Percentiles rank a stretch among this genome's conserved stretches.
phyloP scores from a whole-genome alignment of 2,888 invertebrate species.

The Drosophila koepferae region DNA sequence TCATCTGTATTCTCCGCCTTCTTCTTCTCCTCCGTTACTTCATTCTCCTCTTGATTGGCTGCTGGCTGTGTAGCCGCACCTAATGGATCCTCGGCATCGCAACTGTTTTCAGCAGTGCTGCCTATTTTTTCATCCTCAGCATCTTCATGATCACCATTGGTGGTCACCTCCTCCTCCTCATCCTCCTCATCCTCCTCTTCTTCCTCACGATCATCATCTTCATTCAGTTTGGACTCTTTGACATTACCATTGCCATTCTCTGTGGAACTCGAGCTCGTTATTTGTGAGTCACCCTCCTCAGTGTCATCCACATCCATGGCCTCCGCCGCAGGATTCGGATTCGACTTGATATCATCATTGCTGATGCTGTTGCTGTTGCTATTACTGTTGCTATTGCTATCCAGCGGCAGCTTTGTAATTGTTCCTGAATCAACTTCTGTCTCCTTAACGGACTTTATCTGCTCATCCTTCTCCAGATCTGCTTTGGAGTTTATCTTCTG shows the following conservation, averaged over 20 bases:
- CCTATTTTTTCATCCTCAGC: constrained; percentile 74
- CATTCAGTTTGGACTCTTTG: constrained; percentile 52
- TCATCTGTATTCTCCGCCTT: constrained; percentile 40
- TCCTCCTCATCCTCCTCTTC: constrained; percentile 53
- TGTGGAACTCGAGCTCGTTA: constrained; percentile 81
- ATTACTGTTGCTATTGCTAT: constrained; percentile 41
- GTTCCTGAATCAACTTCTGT: constrained; percentile 63
- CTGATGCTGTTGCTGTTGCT: constrained; percentile 43
- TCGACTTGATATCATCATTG: constrained; percentile 63
- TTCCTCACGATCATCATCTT: constrained; percentile 60
- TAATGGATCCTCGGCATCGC: constrained; percentile 75
- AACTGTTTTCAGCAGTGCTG: constrained; percentile 72
- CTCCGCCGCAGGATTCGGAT: constrained; percentile 38
- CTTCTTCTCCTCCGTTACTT: constrained; percentile 38
- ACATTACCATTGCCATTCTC: constrained; percentile 67
- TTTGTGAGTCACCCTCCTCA: constrained; percentile 81
- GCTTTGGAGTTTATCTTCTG: constrained; percentile 34
- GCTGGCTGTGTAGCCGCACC: constrained; percentile 48
- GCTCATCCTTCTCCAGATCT: constrained; percentile 14
- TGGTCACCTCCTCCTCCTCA: constrained; percentile 66
- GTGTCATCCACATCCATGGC: constrained; percentile 71
- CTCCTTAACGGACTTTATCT: constrained; percentile 31
- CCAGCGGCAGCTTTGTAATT: constrained; percentile 30
- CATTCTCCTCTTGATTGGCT: constrained; percentile 1
- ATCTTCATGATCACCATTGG: constrained; percentile 71